Evolutionary conservation across 2,888 invertebrate species (phyloP).

Genomic region (Graphium colonna): DNA sequence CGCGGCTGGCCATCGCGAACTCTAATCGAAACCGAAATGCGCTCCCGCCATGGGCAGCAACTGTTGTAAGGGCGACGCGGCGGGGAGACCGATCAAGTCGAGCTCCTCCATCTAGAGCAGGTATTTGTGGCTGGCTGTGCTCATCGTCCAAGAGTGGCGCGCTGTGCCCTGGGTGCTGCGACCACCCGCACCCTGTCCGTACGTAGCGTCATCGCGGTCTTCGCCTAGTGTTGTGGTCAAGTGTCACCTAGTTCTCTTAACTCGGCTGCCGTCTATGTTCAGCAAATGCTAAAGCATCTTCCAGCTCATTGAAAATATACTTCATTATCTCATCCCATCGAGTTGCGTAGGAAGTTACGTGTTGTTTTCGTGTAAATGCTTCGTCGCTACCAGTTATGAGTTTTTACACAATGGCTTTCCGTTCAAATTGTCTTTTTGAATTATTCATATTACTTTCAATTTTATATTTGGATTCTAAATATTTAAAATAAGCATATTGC

Average conservation of each 20-base stretch:
- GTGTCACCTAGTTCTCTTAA: neutral
- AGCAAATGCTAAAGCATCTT: neutral
- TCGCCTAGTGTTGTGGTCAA: conserved; percentile 33
- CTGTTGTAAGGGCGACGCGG: conserved; percentile 80
- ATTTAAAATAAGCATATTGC: neutral
- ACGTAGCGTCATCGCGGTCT: conserved; percentile 45
- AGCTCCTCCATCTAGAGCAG: conserved; percentile 74
- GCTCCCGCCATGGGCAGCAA: conserved; percentile 79
- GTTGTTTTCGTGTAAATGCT: conserved; percentile 1
- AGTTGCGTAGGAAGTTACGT: neutral
- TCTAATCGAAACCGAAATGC: conserved; percentile 57
- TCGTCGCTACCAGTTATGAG: neutral
- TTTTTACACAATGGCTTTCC: neutral
- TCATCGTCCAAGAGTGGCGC: conserved; percentile 55
- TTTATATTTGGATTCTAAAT: neutral
- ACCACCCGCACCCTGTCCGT: conserved; percentile 42
- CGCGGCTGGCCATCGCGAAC: conserved; percentile 60
- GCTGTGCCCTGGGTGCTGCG: conserved; percentile 62
- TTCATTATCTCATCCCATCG: neutral
- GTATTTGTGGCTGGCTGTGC: conserved; percentile 66
- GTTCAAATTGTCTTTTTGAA: neutral
- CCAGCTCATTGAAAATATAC: neutral
- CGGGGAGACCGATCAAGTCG: conserved; percentile 64
- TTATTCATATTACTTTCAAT: neutral
- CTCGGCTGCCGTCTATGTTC: neutral